phyloP scores from a whole-genome alignment of 2,888 invertebrate species.

The Tridacna crocea region DNA sequence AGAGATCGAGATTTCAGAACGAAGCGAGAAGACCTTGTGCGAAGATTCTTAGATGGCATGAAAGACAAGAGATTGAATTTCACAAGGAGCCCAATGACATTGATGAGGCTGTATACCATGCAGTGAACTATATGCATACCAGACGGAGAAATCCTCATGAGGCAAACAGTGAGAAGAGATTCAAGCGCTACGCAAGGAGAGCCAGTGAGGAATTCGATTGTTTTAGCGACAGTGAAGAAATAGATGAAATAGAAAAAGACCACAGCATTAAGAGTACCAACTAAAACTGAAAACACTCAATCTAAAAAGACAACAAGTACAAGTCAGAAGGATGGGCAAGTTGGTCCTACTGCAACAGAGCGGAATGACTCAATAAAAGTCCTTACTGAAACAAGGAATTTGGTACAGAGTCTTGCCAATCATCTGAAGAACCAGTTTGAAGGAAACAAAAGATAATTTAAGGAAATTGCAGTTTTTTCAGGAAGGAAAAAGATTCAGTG shows the following conservation, averaged over 20 bases:
- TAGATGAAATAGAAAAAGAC: not conserved
- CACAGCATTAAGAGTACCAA: not conserved
- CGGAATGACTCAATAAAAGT: no score
- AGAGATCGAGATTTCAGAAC: conserved; percentile 35
- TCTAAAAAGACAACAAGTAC: not conserved
- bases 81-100: conserved; percentile 33
- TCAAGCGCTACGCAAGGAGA: not conserved
- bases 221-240: not conserved
- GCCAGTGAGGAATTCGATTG: not conserved
- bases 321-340: no score
- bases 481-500: not conserved
- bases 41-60: conserved; percentile 45
- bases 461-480: no score
- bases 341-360: no score
- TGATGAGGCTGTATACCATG: conserved; percentile 46
- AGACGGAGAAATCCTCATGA: not conserved
- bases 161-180: not conserved
- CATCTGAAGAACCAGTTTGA: no score
- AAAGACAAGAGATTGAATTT: conserved; percentile 39
- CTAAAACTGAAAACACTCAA: not conserved
- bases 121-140: conserved; percentile 36
- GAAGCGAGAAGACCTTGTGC: conserved; percentile 46
- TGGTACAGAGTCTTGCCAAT: no score
- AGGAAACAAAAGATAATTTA: not conserved
- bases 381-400: no score